phyloP scores from a whole-genome alignment of 2,113 vertebrate species.

The Monarcha castaneiventris region DNA sequence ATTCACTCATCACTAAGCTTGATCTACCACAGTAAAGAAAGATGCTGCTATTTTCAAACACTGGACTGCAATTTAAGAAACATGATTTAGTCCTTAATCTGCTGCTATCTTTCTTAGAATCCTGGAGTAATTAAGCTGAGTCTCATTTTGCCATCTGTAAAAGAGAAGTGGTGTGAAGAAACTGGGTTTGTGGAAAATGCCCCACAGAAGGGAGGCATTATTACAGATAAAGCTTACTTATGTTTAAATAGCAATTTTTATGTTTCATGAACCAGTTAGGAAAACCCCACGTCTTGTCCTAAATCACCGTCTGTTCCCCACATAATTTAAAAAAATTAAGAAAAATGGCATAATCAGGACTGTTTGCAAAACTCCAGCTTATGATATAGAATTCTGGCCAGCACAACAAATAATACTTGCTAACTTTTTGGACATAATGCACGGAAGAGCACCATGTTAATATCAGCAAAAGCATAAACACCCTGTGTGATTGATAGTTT shows the following conservation, averaged over 20 bases:
- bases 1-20: neutral
- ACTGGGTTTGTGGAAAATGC: slow-evolving; percentile 28
- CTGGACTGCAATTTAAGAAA: slow-evolving; percentile 39
- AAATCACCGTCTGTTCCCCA: neutral
- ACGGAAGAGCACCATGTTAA: neutral
- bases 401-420: neutral
- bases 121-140: slow-evolving; percentile 39
- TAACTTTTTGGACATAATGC: neutral
- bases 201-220: slow-evolving; percentile 38
- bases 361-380: neutral
- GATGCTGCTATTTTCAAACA: slow-evolving; percentile 54
- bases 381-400: neutral
- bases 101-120: slow-evolving; percentile 28
- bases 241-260: slow-evolving; percentile 4
- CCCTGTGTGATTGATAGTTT: neutral
- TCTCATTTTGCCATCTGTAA: slow-evolving; percentile 55
- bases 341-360: neutral
- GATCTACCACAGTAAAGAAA: slow-evolving; percentile 29
- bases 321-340: neutral
- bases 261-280: neutral
- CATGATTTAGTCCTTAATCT: slow-evolving; percentile 45
- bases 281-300: neutral
- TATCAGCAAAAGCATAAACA: neutral
- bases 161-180: slow-evolving; percentile 31
- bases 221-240: neutral